Evolutionary conservation across 1,140 invertebrate species (phyloP), one percentile per base, ranked within the genome.

Genomic region (Trissolcus basalis): DNA sequence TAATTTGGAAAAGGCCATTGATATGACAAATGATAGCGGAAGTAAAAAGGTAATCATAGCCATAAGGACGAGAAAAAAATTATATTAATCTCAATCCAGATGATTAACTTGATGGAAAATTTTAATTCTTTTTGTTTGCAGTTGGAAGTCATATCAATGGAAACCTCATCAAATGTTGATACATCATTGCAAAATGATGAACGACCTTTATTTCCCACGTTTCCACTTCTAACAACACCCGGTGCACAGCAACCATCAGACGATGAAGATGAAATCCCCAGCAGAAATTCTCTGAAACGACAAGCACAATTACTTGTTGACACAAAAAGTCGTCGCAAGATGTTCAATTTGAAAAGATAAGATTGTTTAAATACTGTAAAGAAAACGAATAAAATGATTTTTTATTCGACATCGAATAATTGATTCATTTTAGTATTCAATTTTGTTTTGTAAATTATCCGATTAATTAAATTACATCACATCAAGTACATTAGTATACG

Each of bases 291-390:
- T 78, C 85, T 96, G 35, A 96, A 96, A 86, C 89, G 93, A 67
- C 94, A 96, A 84, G 94, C 95, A 0, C 94, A 95, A 82, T 85
- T 95, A 4, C 93, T 95, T 19, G 91, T 96, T 11, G 95, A 96
- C 83, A 93, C 94, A 1, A 96, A 95, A 83, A 94, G 92, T 48
- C 90, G 94, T 45, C 90, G 93, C 12, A 55, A 95, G 94, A 87
- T 92, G 91, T 12, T 92, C 75, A 82, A 69, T 49, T 83, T 87
- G 1, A 85, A 81, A 74, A 78, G 85, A 84, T 88, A 77, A 81
- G 6, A 27, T 27, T 27, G 19, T 27, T 3, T 27, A 1, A 6
- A 27, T n/a, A 27, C 6, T 27, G 19, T 27, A 27, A 27, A 27
- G 19, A 27, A 27, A 27, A 27, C 6, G 1, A 27, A 27, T 27